Evolutionary conservation across 2,113 vertebrate genomes (phyloP).

Genomic region (Ascaphus truei): DNA sequence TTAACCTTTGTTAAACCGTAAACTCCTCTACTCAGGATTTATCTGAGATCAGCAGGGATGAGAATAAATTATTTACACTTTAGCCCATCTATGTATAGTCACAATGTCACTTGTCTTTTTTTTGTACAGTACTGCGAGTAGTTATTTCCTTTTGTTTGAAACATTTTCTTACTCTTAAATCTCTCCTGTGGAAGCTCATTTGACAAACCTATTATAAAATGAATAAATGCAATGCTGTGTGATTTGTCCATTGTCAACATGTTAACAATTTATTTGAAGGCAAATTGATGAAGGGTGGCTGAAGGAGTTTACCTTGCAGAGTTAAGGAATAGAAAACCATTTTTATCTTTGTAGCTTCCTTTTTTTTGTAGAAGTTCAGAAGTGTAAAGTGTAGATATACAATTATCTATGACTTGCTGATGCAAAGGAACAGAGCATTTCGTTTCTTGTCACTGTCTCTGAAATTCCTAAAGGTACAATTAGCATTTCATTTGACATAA

Average conservation of each 20-base stretch:
- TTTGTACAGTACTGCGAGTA: too few species aligned
- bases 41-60: too few species aligned
- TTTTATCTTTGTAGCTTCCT: constrained; percentile 64
- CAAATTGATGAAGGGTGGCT: constrained; percentile 75
- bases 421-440: constrained; percentile 98
- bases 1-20: too few species aligned
- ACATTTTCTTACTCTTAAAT: constrained; percentile 65
- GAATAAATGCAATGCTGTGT: constrained; percentile 70
- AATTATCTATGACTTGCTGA: constrained; percentile 85
- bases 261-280: constrained; percentile 77
- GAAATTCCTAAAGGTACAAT: constrained; percentile 99
- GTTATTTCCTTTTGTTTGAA: constrained; percentile 51
- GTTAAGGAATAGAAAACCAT: constrained; percentile 77
- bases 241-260: constrained; percentile 80
- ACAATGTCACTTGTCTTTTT: neutral
- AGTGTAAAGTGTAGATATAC: constrained; percentile 90
- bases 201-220: constrained; percentile 79
- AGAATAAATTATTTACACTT: too few species aligned
- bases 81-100: neutral
- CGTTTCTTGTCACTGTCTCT: constrained; percentile 99
- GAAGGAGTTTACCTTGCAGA: constrained; percentile 75
- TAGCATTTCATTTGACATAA: constrained; percentile 99
- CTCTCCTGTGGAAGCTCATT: constrained; percentile 63
- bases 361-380: constrained; percentile 74
- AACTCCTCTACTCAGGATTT: too few species aligned